phyloP scores from a whole-genome alignment of 2,113 vertebrate species.

The Gallinago media region DNA sequence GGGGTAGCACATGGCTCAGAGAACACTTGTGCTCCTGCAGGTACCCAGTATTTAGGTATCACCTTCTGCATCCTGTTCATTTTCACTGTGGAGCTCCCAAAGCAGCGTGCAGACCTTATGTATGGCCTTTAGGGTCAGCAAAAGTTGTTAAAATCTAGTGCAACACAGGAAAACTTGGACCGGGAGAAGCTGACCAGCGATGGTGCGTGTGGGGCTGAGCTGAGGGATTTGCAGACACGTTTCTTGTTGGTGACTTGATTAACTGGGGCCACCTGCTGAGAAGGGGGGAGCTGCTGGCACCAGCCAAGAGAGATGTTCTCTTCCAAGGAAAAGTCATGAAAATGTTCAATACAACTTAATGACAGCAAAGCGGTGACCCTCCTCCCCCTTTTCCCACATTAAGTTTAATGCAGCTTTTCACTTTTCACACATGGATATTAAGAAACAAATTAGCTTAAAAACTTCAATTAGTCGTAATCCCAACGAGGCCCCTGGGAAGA shows the following conservation, averaged over 20 bases:
- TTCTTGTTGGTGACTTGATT: slow-evolving; percentile 20
- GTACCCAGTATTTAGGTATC: rapidly evolving
- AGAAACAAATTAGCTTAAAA: slow-evolving; percentile 32
- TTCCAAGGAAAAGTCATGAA: not conserved
- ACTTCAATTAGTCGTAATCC: not conserved
- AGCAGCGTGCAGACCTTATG: not conserved
- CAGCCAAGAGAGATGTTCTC: not conserved
- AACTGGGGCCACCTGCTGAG: not conserved
- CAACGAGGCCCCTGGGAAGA: not conserved
- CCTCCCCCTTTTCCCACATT: not conserved
- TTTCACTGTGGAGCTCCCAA: not conserved
- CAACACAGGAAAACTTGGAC: not conserved
- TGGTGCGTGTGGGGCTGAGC: not conserved
- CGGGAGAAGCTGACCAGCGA: slow-evolving; percentile 26
- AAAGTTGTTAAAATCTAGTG: not conserved
- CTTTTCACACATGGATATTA: not conserved
- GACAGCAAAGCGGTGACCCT: not conserved
- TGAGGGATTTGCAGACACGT: not conserved
- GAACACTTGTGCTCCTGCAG: rapidly evolving
- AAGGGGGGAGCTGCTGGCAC: not conserved
- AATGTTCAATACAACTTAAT: not conserved
- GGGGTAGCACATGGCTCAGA: not conserved
- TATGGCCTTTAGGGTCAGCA: not conserved
- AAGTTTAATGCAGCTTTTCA: not conserved
- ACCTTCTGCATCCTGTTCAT: not conserved